phyloP scores from a whole-genome alignment of 1,140 invertebrate species.

The Metopolophium dirhodum region DNA sequence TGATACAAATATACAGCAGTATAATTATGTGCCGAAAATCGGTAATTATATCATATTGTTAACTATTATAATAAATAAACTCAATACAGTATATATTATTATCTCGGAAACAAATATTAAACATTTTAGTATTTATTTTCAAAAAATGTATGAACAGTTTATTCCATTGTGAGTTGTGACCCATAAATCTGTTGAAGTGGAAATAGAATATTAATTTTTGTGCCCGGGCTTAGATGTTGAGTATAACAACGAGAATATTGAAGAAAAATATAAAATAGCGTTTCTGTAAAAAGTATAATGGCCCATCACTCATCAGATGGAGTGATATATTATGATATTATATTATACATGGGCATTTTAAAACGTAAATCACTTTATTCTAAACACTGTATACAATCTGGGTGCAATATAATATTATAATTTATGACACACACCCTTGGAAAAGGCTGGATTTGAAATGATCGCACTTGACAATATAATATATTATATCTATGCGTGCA shows the following conservation, averaged over 20 bases:
- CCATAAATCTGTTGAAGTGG: neutral
- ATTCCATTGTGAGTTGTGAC: neutral
- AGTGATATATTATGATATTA: neutral
- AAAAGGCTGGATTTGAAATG: neutral
- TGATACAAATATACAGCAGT: neutral
- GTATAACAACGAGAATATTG: neutral
- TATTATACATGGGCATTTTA: neutral
- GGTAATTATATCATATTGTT: neutral
- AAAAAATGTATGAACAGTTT: neutral
- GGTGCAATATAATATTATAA: neutral
- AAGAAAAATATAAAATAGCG: neutral
- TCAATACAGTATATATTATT: neutral
- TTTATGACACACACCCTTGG: neutral
- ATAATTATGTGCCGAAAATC: neutral
- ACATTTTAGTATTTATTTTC: neutral
- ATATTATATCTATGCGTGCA: neutral
- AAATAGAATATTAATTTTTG: neutral
- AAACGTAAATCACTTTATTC: conserved; percentile 6
- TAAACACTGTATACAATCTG: neutral
- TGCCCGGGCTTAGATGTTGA: neutral
- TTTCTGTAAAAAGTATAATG: neutral
- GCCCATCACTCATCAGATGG: neutral
- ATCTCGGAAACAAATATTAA: neutral
- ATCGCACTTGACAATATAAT: neutral
- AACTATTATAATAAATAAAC: neutral